Evolutionary conservation across 2,113 vertebrate species (phyloP).

Genomic region (Leptobrachium ailaonicum): DNA sequence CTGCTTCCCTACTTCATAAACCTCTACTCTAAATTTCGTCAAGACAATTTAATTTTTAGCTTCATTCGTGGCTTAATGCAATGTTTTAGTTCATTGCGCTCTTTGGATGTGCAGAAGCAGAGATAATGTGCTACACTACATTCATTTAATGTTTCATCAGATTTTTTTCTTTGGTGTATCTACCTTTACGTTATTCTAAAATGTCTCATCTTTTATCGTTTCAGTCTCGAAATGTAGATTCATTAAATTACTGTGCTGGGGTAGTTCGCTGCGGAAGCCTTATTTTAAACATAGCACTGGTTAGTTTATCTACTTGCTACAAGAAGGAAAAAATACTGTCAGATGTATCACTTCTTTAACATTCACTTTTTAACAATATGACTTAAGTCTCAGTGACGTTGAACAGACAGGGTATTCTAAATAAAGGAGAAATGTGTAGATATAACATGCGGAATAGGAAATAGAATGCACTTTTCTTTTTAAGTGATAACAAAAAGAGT

Average conservation of each 20-base stretch:
- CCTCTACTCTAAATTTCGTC: constrained; percentile 70
- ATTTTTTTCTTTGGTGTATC: constrained; percentile 70
- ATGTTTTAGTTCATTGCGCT: constrained; percentile 82
- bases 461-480: neutral
- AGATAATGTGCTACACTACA: constrained; percentile 80
- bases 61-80: constrained; percentile 80
- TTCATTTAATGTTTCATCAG: constrained; percentile 80
- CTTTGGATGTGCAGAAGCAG: constrained; percentile 79
- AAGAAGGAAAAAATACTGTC: constrained; percentile 51
- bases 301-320: constrained; percentile 50
- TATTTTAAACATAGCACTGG: constrained; percentile 53
- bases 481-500: neutral
- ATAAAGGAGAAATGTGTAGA: neutral
- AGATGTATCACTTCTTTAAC: constrained; percentile 43
- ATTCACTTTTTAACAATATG: constrained; percentile 11
- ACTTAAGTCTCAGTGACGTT: constrained; percentile 49
- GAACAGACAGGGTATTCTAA: constrained; percentile 53
- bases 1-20: constrained; percentile 74
- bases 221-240: constrained; percentile 73
- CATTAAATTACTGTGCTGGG: constrained; percentile 67
- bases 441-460: neutral
- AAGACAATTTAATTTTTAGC: constrained; percentile 79
- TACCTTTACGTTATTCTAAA: constrained; percentile 80
- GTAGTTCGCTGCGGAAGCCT: constrained; percentile 57
- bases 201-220: constrained; percentile 74